Evolutionary conservation across 2,888 invertebrate genomes (phyloP).

Genomic region (Listrodromus nycthemerus): DNA sequence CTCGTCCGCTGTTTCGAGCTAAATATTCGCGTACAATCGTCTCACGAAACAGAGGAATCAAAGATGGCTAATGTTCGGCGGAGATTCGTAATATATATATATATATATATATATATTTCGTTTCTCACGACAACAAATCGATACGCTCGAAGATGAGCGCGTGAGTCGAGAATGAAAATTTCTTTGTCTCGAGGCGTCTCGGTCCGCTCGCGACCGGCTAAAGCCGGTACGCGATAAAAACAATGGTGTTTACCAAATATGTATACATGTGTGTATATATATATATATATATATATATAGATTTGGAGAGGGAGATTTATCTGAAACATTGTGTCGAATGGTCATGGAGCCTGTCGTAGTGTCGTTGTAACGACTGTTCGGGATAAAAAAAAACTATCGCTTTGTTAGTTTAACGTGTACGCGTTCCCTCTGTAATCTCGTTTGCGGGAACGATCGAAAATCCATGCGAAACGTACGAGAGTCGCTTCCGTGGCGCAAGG

Average conservation of each 20-base stretch:
- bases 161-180: conserved; percentile 37
- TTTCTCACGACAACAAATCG: neutral
- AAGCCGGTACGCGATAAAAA: conserved; percentile 31
- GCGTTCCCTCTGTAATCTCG: neutral
- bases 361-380: neutral
- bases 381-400: conserved; percentile 1
- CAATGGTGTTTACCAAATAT: conserved; percentile 28
- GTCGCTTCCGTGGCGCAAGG: conserved; percentile 15
- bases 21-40: neutral
- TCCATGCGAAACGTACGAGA: conserved; percentile 14
- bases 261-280: neutral
- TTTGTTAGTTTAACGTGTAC: conserved; percentile 29
- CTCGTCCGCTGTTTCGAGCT: neutral
- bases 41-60: neutral
- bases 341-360: conserved; percentile 14
- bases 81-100: neutral
- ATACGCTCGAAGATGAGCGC: conserved; percentile 2
- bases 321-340: conserved; percentile 9
- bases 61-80: neutral
- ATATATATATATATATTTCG: neutral
- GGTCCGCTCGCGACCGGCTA: conserved; percentile 19
- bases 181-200: conserved; percentile 36
- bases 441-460: conserved; percentile 17
- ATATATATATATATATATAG: neutral
- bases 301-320: conserved; percentile 9